A percentile compares a stretch with the other conserved stretches of the same genome.
These are phyloP conservation scores for Paraplagusia blochii DNA, from an alignment of 2,113 vertebrate genomes.

Conservation along the genomic window DNA sequence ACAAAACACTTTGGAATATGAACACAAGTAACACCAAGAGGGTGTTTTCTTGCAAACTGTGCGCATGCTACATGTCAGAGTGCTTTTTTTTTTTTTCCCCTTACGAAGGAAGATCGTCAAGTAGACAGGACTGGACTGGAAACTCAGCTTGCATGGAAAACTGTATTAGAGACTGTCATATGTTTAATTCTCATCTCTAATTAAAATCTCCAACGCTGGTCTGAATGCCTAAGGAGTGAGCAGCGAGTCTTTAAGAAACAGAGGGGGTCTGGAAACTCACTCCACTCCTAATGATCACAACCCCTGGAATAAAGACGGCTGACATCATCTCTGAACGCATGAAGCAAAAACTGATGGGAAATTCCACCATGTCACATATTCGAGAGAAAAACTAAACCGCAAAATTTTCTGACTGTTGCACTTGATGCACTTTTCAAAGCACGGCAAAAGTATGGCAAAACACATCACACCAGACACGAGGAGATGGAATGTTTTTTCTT, in stretches of 20 bases:
- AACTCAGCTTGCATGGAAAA: constrained; percentile 30
- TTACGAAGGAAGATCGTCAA: constrained; percentile 35
- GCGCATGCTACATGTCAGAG: constrained; percentile 27
- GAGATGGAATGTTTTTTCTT: constrained; percentile 52
- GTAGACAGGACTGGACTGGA: constrained; percentile 34
- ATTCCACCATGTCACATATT: constrained; percentile 66
- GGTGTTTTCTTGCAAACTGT: background rate
- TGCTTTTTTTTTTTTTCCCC: constrained; percentile 51
- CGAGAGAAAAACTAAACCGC: constrained; percentile 22
- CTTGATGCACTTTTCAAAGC: background rate
- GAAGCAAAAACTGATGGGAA: constrained; percentile 61
- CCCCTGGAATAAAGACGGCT: constrained; percentile 67
- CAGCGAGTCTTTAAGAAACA: constrained; percentile 23
- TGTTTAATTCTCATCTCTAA: constrained; percentile 59
- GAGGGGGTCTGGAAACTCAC: constrained; percentile 63
- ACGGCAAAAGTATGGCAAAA: background rate
- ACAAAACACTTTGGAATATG: constrained; percentile 59
- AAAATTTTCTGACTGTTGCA: constrained; percentile 24
- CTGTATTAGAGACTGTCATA: constrained; percentile 45
- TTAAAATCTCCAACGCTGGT: constrained; percentile 52
- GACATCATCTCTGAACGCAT: constrained; percentile 64
- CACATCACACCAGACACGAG: constrained; percentile 32
- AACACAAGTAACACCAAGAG: constrained; percentile 38
- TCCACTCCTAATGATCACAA: constrained; percentile 67
- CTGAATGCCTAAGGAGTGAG: constrained; percentile 49